Conservation (phyloP, 1,140 invertebrate genomes). For the Propsilocerus akamusi region DNA sequence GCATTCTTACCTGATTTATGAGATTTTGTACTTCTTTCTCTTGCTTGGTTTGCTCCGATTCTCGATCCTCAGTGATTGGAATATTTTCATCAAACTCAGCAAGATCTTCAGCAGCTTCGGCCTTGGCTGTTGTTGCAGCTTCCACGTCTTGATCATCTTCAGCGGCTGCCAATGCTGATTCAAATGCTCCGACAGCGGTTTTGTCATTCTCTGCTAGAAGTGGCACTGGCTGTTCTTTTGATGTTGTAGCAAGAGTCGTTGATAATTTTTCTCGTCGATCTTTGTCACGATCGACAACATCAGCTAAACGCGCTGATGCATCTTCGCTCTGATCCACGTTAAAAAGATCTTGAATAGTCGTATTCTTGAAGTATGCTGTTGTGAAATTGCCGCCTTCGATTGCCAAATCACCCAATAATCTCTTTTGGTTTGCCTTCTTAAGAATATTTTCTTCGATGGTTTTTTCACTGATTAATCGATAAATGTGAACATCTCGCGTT, state of each 20-base stretch:
- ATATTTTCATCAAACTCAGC: slow-evolving; percentile 95
- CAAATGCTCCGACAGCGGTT: slow-evolving; percentile 45
- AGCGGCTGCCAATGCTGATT: slow-evolving; percentile 69
- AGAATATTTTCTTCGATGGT: slow-evolving; percentile 99
- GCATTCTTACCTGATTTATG: slow-evolving; percentile 50
- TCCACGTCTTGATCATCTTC: slow-evolving; percentile 90
- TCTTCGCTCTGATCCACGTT: slow-evolving; percentile 50
- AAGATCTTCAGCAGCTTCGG: slow-evolving; percentile 82
- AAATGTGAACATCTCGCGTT: slow-evolving; percentile 98
- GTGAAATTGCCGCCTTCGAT: slow-evolving; percentile 99
- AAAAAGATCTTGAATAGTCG: slow-evolving; percentile 86
- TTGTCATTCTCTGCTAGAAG: slow-evolving; percentile 30
- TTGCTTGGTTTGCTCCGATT: slow-evolving; percentile 52
- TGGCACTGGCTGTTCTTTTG: slow-evolving; percentile 7
- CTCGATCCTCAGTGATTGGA: slow-evolving; percentile 55
- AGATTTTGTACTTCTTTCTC: slow-evolving; percentile 67
- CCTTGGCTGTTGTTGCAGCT: slow-evolving; percentile 75
- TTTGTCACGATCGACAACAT: slow-evolving; percentile 33
- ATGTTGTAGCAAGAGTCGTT: slow-evolving; percentile 6
- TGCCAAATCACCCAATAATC: slow-evolving; percentile 86
- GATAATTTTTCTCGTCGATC: slow-evolving; percentile 21
- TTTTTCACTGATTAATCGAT: slow-evolving; percentile 84
- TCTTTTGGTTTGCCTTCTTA: slow-evolving; percentile 96
- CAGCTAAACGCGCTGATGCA: slow-evolving; percentile 38
- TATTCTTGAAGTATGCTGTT: slow-evolving; percentile 89